Evolutionary conservation across 2,113 vertebrate genomes (phyloP).

Genomic region (Columba livia): DNA sequence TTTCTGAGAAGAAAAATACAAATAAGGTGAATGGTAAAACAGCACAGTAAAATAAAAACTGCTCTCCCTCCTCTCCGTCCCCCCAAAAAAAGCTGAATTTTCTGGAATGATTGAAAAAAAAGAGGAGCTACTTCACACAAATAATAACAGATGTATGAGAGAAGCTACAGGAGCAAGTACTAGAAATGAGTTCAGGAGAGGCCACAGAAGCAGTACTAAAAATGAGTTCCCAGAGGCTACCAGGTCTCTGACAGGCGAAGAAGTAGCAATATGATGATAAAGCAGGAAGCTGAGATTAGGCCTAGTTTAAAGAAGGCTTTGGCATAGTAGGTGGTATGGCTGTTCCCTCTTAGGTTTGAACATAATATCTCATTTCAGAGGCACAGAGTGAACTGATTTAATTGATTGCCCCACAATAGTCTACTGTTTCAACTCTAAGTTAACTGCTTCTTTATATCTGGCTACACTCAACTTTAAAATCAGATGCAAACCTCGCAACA

Average conservation of each 20-base stretch:
- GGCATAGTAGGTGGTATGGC: neutral
- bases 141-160: slow-evolving; percentile 66
- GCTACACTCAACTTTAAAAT: neutral
- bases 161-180: slow-evolving; percentile 63
- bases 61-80: neutral
- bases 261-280: slow-evolving; percentile 67
- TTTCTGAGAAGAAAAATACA: slow-evolving; percentile 84
- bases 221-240: slow-evolving; percentile 43
- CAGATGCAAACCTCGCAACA: neutral
- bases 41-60: neutral
- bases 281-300: slow-evolving; percentile 74
- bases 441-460: neutral
- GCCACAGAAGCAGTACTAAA: slow-evolving; percentile 58
- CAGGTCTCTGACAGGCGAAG: slow-evolving; percentile 11
- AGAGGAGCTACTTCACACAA: slow-evolving; percentile 64
- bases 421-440: neutral
- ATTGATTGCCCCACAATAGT: neutral
- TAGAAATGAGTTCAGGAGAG: slow-evolving; percentile 63
- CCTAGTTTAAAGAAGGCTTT: slow-evolving; percentile 27
- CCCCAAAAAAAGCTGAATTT: neutral
- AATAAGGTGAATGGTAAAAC: slow-evolving; percentile 44
- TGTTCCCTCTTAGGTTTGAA: slow-evolving; percentile 6
- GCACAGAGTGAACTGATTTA: neutral
- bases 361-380: neutral
- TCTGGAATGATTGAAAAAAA: slow-evolving; percentile 63